Evolutionary conservation across 2,888 invertebrate genomes (phyloP).

Genomic region (Phytoseiulus persimilis): DNA sequence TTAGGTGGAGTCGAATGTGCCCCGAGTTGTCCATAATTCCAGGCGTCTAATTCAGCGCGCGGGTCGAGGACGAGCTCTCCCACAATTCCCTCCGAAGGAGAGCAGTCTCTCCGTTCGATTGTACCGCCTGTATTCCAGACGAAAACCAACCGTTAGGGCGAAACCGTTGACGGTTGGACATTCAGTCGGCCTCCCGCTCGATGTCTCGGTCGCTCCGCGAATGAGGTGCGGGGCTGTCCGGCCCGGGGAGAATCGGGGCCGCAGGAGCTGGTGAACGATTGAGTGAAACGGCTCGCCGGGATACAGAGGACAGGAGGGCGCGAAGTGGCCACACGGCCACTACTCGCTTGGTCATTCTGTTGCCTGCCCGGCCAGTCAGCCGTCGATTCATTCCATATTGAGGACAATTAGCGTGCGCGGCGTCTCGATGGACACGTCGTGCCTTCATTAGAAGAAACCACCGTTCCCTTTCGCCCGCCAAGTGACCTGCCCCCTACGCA

Average conservation of each 20-base stretch:
- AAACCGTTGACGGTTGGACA: not conserved
- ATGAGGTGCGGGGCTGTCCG: too few species aligned
- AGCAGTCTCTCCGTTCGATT: too few species aligned
- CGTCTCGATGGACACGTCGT: slow-evolving; percentile 38
- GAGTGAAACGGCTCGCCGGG: not conserved
- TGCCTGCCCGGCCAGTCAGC: not conserved
- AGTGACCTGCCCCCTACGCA: not conserved
- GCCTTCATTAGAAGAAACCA: slow-evolving; percentile 27
- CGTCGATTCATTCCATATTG: slow-evolving; percentile 13
- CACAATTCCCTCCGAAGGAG: too few species aligned
- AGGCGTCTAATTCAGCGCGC: too few species aligned
- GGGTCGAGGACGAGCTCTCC: too few species aligned
- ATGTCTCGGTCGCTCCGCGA: not conserved
- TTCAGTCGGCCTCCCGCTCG: not conserved
- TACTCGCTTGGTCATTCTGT: not conserved
- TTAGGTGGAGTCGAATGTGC: too few species aligned
- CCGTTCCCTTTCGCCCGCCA: slow-evolving; percentile 17
- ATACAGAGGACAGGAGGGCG: not conserved
- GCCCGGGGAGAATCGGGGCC: too few species aligned
- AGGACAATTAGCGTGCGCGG: slow-evolving; percentile 38
- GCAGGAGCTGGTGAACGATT: not conserved
- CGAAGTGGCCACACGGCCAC: not conserved
- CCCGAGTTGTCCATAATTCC: too few species aligned
- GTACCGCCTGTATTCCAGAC: too few species aligned
- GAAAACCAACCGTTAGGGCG: too few species aligned